A percentile compares a stretch with the other conserved stretches of the same genome.
Conservation (phyloP, 2,888 invertebrate genomes). For the Caradrina kadenii region DNA sequence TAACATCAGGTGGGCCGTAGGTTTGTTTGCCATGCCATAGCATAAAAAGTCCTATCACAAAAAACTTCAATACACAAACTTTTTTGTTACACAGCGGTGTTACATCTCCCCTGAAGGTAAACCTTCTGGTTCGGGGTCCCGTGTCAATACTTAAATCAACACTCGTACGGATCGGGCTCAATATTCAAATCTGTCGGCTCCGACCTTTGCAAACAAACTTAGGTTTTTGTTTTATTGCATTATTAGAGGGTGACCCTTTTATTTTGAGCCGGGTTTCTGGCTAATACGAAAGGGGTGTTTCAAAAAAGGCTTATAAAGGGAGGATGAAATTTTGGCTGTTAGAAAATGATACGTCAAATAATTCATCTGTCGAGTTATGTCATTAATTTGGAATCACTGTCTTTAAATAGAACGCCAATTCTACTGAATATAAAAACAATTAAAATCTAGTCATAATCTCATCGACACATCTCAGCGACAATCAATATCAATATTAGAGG, state of each 20-base stretch:
- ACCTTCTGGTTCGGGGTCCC: conserved; percentile 16
- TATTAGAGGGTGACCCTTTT: conserved; percentile 51
- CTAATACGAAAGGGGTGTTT: conserved; percentile 37
- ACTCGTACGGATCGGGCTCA: conserved; percentile 56
- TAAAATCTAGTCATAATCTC: too few relatives aligned
- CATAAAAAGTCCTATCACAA: too few relatives aligned
- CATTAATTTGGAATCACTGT: too few relatives aligned
- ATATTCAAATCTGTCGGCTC: conserved; percentile 63
- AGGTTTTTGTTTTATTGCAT: conserved; percentile 59
- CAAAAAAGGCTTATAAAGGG: background rate
- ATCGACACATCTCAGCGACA: too few relatives aligned
- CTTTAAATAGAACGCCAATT: too few relatives aligned
- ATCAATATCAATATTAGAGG: too few relatives aligned
- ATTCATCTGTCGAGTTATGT: background rate
- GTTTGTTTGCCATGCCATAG: too few relatives aligned
- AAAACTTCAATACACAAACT: background rate
- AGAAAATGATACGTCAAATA: background rate
- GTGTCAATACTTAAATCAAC: conserved; percentile 66
- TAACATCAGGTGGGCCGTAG: too few relatives aligned
- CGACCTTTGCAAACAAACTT: conserved; percentile 63
- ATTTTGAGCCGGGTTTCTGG: conserved; percentile 39
- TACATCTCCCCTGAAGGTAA: conserved; percentile 6
- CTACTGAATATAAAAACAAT: too few relatives aligned
- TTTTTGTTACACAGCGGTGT: conserved; percentile 24
- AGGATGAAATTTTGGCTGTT: background rate